These are phyloP conservation scores for Tanytarsus gracilentus DNA, from an alignment of 2,888 invertebrate genomes.

Conservation along the genomic window DNA sequence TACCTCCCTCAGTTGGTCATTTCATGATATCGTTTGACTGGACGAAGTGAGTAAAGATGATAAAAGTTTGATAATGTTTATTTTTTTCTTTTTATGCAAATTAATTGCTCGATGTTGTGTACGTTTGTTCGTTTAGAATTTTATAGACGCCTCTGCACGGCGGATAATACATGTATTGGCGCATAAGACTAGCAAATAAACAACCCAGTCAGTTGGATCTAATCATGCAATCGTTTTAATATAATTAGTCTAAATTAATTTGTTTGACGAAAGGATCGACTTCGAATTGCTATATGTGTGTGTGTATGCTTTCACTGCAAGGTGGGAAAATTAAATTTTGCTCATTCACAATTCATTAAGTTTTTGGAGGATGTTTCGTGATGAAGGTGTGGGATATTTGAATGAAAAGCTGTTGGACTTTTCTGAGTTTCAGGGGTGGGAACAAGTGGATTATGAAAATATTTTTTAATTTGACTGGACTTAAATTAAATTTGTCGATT, in stretches of 20 bases:
- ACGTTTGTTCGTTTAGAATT: neutral
- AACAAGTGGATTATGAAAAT: too few species aligned
- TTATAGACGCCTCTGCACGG: too few species aligned
- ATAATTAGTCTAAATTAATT: slow-evolving; percentile 20
- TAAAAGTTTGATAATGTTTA: slow-evolving; percentile 25
- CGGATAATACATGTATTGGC: too few species aligned
- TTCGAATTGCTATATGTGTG: too few species aligned
- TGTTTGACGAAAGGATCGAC: slow-evolving; percentile 5
- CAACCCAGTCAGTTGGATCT: neutral
- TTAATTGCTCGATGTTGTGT: slow-evolving; percentile 10
- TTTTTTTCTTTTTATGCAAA: slow-evolving; percentile 26
- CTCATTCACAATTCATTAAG: too few species aligned
- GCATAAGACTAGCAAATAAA: neutral
- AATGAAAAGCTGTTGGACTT: too few species aligned
- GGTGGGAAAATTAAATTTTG: too few species aligned
- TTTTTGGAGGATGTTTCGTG: too few species aligned
- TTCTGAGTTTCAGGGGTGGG: too few species aligned
- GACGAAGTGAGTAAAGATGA: slow-evolving; percentile 14
- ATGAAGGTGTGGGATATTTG: too few species aligned
- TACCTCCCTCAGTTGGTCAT: neutral
- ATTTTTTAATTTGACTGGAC: too few species aligned
- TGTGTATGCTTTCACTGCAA: too few species aligned
- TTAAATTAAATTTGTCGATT: neutral
- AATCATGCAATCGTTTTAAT: slow-evolving; percentile 16
- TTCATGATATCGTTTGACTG: neutral